Base-by-base conservation (phyloP, 2,113 vertebrate species). In the Scatophagus argus region DNA sequence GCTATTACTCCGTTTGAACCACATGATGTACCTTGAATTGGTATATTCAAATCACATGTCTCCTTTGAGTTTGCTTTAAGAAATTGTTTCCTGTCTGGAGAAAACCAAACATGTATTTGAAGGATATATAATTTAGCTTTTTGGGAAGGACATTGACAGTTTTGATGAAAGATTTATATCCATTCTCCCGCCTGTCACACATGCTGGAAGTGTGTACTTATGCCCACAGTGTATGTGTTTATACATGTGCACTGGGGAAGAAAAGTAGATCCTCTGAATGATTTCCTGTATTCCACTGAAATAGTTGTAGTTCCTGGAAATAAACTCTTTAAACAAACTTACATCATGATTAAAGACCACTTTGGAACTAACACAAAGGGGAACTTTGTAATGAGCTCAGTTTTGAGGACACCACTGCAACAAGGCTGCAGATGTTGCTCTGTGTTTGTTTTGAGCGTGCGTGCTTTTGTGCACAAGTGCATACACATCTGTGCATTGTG, bases 151-250 rank as follows among this genome's bases (percentile, higher is more conserved):
- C 55, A 51, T 14, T 58, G 21, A 73, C 77, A 58, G 11, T 51
- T 27, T 64, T 44, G 38, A 49, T 71, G 17, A 88, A 87, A 84
- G 41, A 82, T 85, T 74, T 55, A 78, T 56, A 62, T 52, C n/a
- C 14, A 23, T 21, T 77, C 31, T 29, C 12, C 17, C 60, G 38
- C n/a, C 25, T 9, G 16, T 65, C n/a, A 71, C 38, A 67, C 61
- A 39, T 67, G 41, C 44, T 47, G 11, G 14, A 49, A 51, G 19
- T 74, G 56, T 62, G 68, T 55, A 32, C 51, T 34, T 62, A n/a
- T 29, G 19, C 63, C 34, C 8, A 27, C 31, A 29, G n/a, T n/a
- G n/a, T 44, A 23, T 29, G 9, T 62, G 54, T 43, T 19, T 62
- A 39, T 51, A 12, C 31, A 39, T 76, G 17, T 67, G 56, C 16